Conservation (phyloP, 2,797 vertebrate genomes). For the Fringilla coelebs region DNA sequence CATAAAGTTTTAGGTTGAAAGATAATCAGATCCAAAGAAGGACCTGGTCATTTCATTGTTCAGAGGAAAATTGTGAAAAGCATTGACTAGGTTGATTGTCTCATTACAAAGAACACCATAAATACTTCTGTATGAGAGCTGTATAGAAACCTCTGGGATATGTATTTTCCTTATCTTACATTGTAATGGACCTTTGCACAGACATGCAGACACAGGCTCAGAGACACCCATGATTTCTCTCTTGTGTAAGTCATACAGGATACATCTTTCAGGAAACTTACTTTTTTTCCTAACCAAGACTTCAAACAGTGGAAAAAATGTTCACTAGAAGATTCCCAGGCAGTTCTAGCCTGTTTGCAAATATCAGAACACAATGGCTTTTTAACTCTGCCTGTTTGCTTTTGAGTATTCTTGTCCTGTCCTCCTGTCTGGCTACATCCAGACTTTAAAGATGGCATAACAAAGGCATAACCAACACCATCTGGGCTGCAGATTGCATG, state of each 20-base stretch:
- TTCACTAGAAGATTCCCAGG: neutral
- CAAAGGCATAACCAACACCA: neutral
- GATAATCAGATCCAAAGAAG: neutral
- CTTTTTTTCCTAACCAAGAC: neutral
- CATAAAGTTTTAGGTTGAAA: neutral
- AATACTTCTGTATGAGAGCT: neutral
- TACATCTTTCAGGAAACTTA: neutral
- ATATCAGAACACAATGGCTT: neutral
- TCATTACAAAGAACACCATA: neutral
- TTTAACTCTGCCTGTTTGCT: neutral
- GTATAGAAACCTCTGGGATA: neutral
- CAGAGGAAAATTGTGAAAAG: neutral
- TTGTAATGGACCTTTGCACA: neutral
- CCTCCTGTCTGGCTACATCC: neutral
- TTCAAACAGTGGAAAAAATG: neutral
- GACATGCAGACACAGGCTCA: neutral
- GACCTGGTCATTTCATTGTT: neutral
- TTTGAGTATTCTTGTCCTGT: neutral
- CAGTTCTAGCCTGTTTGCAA: neutral
- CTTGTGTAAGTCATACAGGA: neutral
- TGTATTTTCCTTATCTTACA: neutral
- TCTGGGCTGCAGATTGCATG: neutral
- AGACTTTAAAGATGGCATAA: neutral
- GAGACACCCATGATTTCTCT: neutral
- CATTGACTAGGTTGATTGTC: neutral